Base-by-base conservation (phyloP, 2,888 invertebrate species). In the Hydraecia micacea region DNA sequence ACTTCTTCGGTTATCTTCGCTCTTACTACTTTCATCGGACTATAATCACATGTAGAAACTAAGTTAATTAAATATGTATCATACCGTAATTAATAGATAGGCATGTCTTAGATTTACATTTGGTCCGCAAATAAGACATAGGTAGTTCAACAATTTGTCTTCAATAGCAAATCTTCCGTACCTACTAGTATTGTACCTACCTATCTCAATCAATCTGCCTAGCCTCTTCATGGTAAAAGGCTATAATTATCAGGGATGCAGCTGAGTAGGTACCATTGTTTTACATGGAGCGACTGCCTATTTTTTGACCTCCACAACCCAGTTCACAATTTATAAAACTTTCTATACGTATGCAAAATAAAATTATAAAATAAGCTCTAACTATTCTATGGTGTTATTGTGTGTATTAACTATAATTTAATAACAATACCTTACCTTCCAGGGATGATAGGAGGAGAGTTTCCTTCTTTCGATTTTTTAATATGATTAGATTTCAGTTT, bases 1-100 rank as follows among this genome's bases (percentile, higher is more conserved):
- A 98, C 95, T 92, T 96, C 95, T 91, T 97, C 96, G 36, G 94
- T 95, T 88, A 97, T 90, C 91, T 96, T 97, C 3, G 96, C 95
- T 89, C 97, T 91, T 25, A 96, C 91, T 60, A 97, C 87, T 92
- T 95, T 95, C 49, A 93, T 81, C 2, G 97, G 97, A 81, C 97
- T 97, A 90, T 55, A 93, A 82, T 67, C 15, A 76, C 15, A 73
- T 18, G 42, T 28, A 62, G 15, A 46, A 70, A 32, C 42, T 32
- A 71, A 18, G 11, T 46, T 36, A 28, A 52, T 39, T 25, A 18
- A 32, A 42, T 28, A 25, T 25, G 25, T 46, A 55, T 65, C n/a
- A 4, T 32, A 55, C 2, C 21, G 18, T 52, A 63, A 18, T n/a
- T n/a, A 77, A 21, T 5, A 13, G 39, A 9, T 52, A 28, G 28